Percentiles rank a stretch among this genome's conserved stretches.
Conservation (phyloP, 1,140 invertebrate species). For the Antheraea pernyi region DNA sequence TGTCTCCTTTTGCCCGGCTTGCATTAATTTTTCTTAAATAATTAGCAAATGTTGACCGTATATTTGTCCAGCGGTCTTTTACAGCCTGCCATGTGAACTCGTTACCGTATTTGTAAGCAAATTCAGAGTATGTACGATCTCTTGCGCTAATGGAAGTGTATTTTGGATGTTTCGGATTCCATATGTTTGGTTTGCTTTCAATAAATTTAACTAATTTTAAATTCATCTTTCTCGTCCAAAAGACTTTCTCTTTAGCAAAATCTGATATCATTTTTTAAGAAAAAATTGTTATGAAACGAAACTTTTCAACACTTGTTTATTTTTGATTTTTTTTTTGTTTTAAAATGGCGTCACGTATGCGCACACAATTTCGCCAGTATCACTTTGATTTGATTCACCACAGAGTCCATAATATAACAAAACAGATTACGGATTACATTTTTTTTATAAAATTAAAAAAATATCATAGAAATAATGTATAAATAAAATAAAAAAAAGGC, state of each 20-base stretch:
- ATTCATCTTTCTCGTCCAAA: conserved; percentile 72
- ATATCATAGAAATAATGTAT: too few species aligned
- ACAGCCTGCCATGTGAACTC: conserved; percentile 66
- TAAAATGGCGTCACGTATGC: too few species aligned
- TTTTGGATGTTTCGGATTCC: conserved; percentile 71
- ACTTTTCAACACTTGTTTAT: too few species aligned
- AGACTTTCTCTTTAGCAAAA: conserved; percentile 71
- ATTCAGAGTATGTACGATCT: conserved; percentile 62
- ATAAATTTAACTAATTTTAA: conserved; percentile 68
- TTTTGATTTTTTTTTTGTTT: background rate
- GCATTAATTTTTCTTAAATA: conserved; percentile 64
- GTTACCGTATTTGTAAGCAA: conserved; percentile 63
- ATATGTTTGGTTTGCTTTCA: conserved; percentile 61
- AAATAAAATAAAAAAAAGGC: too few species aligned
- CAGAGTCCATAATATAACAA: too few species aligned
- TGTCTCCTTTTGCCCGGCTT: conserved; percentile 42
- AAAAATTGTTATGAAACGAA: too few species aligned
- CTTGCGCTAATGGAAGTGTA: conserved; percentile 56
- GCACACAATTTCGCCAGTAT: too few species aligned
- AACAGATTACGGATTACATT: too few species aligned
- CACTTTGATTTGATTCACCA: too few species aligned
- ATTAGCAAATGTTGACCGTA: conserved; percentile 64
- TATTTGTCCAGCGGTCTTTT: conserved; percentile 71
- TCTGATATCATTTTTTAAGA: conserved; percentile 53
- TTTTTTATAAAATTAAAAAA: too few species aligned